Base-by-base conservation (phyloP, 1,140 invertebrate species). In the Hypsibius dujardini region DNA sequence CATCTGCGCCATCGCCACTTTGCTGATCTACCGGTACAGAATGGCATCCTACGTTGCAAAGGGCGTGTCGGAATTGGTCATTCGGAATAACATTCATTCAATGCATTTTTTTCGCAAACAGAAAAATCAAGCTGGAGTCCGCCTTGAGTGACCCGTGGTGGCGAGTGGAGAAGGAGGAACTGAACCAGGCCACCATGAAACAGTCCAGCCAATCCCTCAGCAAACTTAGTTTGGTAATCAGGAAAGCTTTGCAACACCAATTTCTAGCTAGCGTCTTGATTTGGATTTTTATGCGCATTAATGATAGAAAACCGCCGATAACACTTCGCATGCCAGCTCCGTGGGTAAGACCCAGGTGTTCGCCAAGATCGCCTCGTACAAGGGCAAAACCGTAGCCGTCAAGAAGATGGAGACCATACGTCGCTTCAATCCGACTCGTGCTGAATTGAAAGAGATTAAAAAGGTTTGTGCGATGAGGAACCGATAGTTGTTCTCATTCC, bases 131-230 rank as follows among this genome's bases (percentile, higher is more conserved):
- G 42, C 42, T 67, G 62, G 62, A 67, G 42, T 67, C 62, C 3
- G 62, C 62, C 45, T 45, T 67, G 62, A 67, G 62, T 45, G 62
- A 67, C 45, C 62, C 62, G 12, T 67, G 62, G 62, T 67, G 62
- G 62, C 62, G 62, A 15, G 62, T 67, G 12, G 62, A 67, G 42
- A 67, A 67, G 62, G 62, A 67, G 62, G 62, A 67, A 67, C 62
- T 67, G 42, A 67, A 67, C 42, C 62, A 67, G 42, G 62, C 62
- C 12, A 15, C 62, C 62, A 67, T 67, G 62, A 67, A 67, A 42
- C 12, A 15, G 3, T 67, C 62, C 62, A 67, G 62, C 62, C 62
- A 67, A 42, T 67, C 62, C 45, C 62, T 67, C 62, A 67, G 62
- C 62, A 67, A 67, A 42, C 62, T 67, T 3, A 67, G 62, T 42